These are phyloP conservation scores for Tadarida brasiliensis DNA, from an alignment of 2,797 vertebrate genomes.

Conservation along the genomic window DNA sequence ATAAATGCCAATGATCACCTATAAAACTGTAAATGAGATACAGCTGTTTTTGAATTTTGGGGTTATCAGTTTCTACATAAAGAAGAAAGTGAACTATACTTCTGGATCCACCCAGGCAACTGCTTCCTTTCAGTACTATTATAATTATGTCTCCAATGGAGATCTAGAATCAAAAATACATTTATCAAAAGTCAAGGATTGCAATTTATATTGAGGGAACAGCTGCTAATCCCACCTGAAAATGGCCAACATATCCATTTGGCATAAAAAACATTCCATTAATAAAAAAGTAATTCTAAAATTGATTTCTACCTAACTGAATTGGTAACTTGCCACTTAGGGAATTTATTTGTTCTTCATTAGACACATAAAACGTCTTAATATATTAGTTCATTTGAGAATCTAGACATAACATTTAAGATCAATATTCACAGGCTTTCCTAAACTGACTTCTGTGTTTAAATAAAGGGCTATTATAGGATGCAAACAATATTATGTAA, in stretches of 20 bases:
- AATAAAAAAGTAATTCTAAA: slow-evolving; percentile 16
- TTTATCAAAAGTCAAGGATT: neutral
- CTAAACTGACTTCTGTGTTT: neutral
- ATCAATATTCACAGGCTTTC: neutral
- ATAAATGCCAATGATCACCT: neutral
- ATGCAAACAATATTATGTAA: slow-evolving; percentile 28
- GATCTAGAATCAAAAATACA: neutral
- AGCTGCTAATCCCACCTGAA: neutral
- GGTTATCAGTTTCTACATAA: neutral
- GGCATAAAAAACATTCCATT: neutral
- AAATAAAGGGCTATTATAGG: neutral
- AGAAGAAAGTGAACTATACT: neutral
- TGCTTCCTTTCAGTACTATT: neutral
- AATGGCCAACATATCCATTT: neutral
- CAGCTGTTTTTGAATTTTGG: neutral
- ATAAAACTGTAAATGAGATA: neutral
- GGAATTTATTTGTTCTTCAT: slow-evolving; percentile 26
- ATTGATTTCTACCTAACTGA: neutral
- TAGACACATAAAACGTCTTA: slow-evolving; percentile 53
- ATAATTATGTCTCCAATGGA: neutral
- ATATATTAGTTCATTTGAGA: slow-evolving; percentile 57
- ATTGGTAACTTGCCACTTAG: slow-evolving; percentile 11
- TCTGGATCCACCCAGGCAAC: neutral
- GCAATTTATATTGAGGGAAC: neutral
- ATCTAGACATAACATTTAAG: slow-evolving; percentile 29